Percentiles rank a stretch among this genome's conserved stretches.
These are phyloP conservation scores for Megaustenia siamemsis DNA, from an alignment of 2,888 invertebrate species.

Conservation along the genomic window DNA sequence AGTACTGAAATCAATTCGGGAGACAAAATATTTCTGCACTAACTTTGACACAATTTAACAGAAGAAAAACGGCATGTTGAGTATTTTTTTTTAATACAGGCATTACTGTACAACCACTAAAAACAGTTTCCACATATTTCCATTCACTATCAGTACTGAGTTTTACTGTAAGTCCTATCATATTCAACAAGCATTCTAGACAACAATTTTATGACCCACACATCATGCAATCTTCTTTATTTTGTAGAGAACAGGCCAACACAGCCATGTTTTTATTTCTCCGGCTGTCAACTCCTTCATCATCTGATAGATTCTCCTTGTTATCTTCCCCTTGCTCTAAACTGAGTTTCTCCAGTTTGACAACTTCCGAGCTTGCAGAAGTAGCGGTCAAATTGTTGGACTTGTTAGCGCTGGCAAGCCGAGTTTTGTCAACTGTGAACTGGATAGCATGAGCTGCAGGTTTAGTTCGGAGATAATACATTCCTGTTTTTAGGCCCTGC, in stretches of 20 bases:
- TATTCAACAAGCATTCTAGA: too few relatives aligned
- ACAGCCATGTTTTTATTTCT: conserved; percentile 84
- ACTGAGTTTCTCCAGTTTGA: conserved; percentile 62
- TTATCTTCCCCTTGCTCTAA: background rate
- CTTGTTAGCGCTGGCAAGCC: conserved; percentile 78
- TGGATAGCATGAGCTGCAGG: conserved; percentile 98
- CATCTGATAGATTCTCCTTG: background rate
- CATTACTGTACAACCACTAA: too few relatives aligned
- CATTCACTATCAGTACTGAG: too few relatives aligned
- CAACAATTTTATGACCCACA: conserved; percentile 82
- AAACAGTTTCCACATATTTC: too few relatives aligned
- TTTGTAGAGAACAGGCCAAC: conserved; percentile 91
- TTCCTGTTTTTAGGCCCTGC: conserved; percentile 96
- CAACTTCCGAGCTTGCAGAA: conserved; percentile 32
- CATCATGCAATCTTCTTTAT: conserved; percentile 92
- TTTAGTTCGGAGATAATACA: conserved; percentile 98
- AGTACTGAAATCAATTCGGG: too few relatives aligned
- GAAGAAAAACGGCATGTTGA: too few relatives aligned
- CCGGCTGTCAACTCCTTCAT: conserved; percentile 23
- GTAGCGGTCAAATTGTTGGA: conserved; percentile 29
- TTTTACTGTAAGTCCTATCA: too few relatives aligned
- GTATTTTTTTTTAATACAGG: too few relatives aligned
- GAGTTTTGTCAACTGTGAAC: conserved; percentile 96
- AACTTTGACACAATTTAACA: too few relatives aligned
- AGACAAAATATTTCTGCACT: too few relatives aligned